These are phyloP conservation scores for Platalea minor DNA, from an alignment of 2,797 vertebrate genomes.

Conservation along the genomic window DNA sequence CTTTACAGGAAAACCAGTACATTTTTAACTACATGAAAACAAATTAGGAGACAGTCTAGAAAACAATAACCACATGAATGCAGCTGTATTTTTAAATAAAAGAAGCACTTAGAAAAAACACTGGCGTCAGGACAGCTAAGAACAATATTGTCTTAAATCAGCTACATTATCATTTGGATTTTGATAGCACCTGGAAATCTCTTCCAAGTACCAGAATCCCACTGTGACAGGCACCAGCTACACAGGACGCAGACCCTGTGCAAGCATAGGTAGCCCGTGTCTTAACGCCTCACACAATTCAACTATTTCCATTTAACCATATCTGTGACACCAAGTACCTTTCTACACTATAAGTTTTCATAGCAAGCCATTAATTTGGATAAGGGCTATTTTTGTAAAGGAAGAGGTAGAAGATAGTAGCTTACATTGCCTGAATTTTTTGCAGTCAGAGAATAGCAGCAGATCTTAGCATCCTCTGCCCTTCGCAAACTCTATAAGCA, in stretches of 20 bases:
- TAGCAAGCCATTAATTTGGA: not conserved
- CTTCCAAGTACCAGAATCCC: not conserved
- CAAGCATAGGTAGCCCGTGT: not conserved
- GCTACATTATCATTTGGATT: not conserved
- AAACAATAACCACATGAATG: not conserved
- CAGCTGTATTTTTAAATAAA: not conserved
- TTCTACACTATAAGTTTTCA: not conserved
- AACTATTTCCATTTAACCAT: not conserved
- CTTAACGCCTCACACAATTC: not conserved
- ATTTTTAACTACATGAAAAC: not conserved
- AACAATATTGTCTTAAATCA: not conserved
- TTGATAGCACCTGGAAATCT: not conserved
- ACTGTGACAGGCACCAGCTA: not conserved
- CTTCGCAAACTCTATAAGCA: not conserved
- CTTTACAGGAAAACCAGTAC: not conserved
- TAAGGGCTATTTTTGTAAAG: not conserved
- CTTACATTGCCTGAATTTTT: not conserved
- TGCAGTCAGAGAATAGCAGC: not conserved
- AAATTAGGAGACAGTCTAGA: not conserved
- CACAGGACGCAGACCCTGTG: not conserved
- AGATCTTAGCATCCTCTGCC: not conserved
- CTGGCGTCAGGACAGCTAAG: not conserved
- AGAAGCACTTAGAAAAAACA: not conserved
- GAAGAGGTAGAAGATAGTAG: not conserved
- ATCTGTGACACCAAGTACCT: not conserved